phyloP scores from a whole-genome alignment of 2,888 invertebrate genomes.

The Drosophila hamatofila region DNA sequence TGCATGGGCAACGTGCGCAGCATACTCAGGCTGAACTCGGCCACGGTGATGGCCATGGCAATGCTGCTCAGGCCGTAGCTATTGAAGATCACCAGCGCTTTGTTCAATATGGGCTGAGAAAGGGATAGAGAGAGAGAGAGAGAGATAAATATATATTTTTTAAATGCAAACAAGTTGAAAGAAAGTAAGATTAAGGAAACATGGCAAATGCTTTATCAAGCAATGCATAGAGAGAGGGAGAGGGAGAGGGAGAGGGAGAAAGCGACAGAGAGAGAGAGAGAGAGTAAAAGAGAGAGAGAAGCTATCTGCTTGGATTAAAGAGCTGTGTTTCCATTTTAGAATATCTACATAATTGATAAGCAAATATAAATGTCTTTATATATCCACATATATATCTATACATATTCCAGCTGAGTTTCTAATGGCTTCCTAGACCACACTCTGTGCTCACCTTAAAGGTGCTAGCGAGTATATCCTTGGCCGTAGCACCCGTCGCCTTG shows the following conservation, averaged over 20 bases:
- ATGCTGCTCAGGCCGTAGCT: slow-evolving; percentile 81
- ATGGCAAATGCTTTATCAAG: neutral
- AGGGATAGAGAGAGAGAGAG: neutral
- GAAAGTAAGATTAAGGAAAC: neutral
- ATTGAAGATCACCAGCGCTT: slow-evolving; percentile 84
- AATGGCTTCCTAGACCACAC: neutral
- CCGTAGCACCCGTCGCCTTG: slow-evolving; percentile 82
- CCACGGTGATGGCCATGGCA: slow-evolving; percentile 82
- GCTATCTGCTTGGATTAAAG: too few relatives aligned
- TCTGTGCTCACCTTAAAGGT: slow-evolving; percentile 81
- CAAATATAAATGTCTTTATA: neutral
- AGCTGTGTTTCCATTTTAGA: too few relatives aligned
- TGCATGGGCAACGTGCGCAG: slow-evolving; percentile 84
- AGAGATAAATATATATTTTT: neutral
- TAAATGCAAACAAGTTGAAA: too few relatives aligned
- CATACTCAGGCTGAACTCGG: slow-evolving; percentile 84
- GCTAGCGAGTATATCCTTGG: slow-evolving; percentile 84
- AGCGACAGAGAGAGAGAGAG: neutral
- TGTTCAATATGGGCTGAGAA: slow-evolving; percentile 83
- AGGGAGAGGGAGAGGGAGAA: neutral
- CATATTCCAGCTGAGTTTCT: neutral
- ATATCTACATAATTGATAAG: too few relatives aligned
- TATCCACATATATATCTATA: neutral
- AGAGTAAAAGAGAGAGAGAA: neutral
- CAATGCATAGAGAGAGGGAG: neutral